Conservation (phyloP, 1,140 invertebrate genomes). For the Leptestheria dahalacensis region DNA sequence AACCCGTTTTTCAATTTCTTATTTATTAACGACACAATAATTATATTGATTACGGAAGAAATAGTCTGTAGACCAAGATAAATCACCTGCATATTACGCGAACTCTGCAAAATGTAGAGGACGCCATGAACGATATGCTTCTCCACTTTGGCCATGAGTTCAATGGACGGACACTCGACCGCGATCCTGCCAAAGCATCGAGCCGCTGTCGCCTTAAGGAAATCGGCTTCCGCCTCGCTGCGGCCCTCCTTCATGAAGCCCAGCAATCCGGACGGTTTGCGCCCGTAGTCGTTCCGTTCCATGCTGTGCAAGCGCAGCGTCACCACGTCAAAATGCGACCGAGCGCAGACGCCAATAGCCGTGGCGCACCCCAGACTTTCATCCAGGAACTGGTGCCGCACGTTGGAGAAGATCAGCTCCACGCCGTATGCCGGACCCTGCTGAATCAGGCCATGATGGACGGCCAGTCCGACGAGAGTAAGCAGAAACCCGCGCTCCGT, state of each 20-base stretch:
- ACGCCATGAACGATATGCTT: constrained; percentile 1
- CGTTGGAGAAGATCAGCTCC: background rate
- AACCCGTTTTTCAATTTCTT: background rate
- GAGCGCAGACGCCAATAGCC: background rate
- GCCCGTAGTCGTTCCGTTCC: constrained; percentile 8
- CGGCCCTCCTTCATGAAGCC: constrained; percentile 8
- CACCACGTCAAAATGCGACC: background rate
- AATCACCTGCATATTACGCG: background rate
- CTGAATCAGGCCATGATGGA: background rate
- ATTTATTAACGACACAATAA: too few relatives aligned
- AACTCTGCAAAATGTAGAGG: background rate
- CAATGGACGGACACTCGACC: background rate
- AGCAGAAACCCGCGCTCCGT: background rate
- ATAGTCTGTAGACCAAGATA: too few relatives aligned
- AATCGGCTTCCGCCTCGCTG: background rate
- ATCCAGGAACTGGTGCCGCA: background rate
- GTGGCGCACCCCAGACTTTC: constrained; percentile 5
- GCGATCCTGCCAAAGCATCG: background rate
- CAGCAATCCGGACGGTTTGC: background rate
- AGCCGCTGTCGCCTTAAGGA: constrained; percentile 1
- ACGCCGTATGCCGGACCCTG: constrained; percentile 4
- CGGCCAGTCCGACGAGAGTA: background rate
- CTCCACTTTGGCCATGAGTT: constrained; percentile 3
- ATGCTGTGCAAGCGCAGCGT: background rate
- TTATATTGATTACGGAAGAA: too few relatives aligned